These are phyloP conservation scores for Pseudochromis fuscus DNA, from an alignment of 2,797 vertebrate genomes.

Conservation along the genomic window DNA sequence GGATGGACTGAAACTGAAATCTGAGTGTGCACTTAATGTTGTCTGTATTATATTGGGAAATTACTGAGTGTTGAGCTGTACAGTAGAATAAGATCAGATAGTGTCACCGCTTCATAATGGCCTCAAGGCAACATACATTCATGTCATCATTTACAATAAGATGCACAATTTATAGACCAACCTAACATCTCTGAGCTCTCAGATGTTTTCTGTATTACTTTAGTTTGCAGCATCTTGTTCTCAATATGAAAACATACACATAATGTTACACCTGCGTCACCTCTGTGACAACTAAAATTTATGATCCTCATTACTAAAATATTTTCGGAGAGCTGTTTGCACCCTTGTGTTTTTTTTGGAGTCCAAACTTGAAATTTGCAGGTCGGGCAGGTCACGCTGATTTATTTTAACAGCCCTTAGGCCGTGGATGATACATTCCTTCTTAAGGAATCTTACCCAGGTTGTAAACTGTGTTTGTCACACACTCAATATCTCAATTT, in stretches of 20 bases:
- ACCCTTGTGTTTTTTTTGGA: constrained; percentile 38
- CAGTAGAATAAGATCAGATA: not conserved
- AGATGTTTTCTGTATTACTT: not conserved
- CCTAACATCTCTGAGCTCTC: not conserved
- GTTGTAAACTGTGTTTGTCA: not conserved
- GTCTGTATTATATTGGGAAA: not conserved
- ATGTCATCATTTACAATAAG: not conserved
- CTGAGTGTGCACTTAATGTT: too few species aligned
- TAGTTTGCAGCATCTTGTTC: not conserved
- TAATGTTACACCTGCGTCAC: not conserved
- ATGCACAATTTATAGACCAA: not conserved
- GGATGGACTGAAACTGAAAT: not conserved
- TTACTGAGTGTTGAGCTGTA: not conserved
- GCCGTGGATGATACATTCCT: constrained; percentile 21
- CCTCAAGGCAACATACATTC: not conserved
- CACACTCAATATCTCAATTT: too few species aligned
- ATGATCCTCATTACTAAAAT: constrained; percentile 39
- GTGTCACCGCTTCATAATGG: not conserved
- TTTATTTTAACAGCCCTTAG: constrained; percentile 23
- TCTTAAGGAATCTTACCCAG: not conserved
- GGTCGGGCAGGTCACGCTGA: constrained; percentile 3
- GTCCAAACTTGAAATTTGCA: constrained; percentile 27
- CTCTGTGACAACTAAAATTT: constrained; percentile 20
- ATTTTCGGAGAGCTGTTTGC: constrained; percentile 10
- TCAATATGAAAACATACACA: not conserved